Percentiles rank a stretch among this genome's conserved stretches.
Conservation (phyloP, 2,113 vertebrate species). For the Phoxinus phoxinus region DNA sequence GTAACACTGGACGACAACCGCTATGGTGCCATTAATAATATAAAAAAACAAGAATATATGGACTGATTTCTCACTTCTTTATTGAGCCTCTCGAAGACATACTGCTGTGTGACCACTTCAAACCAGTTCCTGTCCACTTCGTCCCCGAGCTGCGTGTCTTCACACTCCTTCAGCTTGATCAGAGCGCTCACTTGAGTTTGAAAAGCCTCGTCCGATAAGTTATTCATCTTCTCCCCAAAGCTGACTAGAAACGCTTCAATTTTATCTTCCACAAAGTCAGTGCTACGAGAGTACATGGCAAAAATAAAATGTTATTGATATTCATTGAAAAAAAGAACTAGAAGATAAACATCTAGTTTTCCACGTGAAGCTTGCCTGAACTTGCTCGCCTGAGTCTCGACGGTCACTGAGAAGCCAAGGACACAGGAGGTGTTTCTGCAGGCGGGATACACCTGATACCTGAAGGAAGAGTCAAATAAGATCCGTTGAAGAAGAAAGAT, state of each 20-base stretch:
- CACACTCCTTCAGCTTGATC: slow-evolving; percentile 94
- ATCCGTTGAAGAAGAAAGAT: slow-evolving; percentile 7
- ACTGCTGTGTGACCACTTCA: slow-evolving; percentile 93
- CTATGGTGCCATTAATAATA: neutral
- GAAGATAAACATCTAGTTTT: neutral
- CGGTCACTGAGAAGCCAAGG: slow-evolving; percentile 94
- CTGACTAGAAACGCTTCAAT: slow-evolving; percentile 91
- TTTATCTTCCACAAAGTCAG: slow-evolving; percentile 90
- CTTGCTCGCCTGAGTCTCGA: slow-evolving; percentile 95
- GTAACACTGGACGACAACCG: no score
- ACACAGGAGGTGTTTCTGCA: slow-evolving; percentile 96
- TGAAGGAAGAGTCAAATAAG: slow-evolving; percentile 59
- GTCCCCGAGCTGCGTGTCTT: slow-evolving; percentile 94
- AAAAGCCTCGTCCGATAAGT: slow-evolving; percentile 88
- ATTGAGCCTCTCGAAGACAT: slow-evolving; percentile 87
- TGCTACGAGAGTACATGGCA: slow-evolving; percentile 74
- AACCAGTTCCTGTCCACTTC: slow-evolving; percentile 97
- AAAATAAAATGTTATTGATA: neutral
- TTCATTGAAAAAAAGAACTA: neutral
- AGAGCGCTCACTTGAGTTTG: slow-evolving; percentile 90
- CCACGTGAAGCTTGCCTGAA: slow-evolving; percentile 81
- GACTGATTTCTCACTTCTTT: slow-evolving; percentile 80
- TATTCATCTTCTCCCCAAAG: slow-evolving; percentile 85
- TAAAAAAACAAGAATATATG: neutral
- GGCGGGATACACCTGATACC: slow-evolving; percentile 94